A percentile compares a stretch with the other conserved stretches of the same genome.
These are phyloP conservation scores for Boulengeromyrus knoepffleri DNA, from an alignment of 2,113 vertebrate species.

Conservation along the genomic window DNA sequence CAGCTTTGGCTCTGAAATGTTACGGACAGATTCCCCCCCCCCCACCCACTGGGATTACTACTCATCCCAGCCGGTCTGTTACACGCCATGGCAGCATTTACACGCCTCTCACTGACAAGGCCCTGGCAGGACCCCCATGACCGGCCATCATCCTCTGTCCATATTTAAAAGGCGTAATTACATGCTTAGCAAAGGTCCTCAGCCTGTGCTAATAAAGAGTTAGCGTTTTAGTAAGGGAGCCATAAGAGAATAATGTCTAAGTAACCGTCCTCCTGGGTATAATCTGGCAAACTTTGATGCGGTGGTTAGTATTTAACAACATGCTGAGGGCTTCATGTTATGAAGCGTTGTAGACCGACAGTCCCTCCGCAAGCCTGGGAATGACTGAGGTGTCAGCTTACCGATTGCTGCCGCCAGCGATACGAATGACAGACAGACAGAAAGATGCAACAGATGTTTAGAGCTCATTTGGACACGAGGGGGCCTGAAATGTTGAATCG, in stretches of 20 bases:
- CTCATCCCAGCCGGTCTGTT: background rate
- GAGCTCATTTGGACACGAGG: background rate
- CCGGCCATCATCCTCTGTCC: background rate
- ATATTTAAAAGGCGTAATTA: background rate
- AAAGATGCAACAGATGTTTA: background rate
- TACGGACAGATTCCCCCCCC: background rate
- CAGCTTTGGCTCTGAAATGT: background rate
- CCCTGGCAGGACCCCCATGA: background rate
- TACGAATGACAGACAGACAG: background rate
- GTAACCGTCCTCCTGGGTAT: background rate
- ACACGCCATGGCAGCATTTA: background rate
- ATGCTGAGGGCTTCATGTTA: background rate
- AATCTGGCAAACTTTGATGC: background rate
- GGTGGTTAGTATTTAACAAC: background rate
- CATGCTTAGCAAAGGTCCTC: background rate
- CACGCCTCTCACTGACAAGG: background rate
- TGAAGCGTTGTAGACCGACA: background rate
- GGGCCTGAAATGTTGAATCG: background rate
- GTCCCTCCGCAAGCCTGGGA: background rate
- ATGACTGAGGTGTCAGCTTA: background rate
- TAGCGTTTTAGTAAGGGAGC: background rate
- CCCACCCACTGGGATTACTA: background rate
- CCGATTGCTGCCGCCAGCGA: background rate
- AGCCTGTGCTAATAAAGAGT: background rate
- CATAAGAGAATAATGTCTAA: background rate